phyloP scores from a whole-genome alignment of 1,140 invertebrate species.

The Dinoponera quadriceps region DNA sequence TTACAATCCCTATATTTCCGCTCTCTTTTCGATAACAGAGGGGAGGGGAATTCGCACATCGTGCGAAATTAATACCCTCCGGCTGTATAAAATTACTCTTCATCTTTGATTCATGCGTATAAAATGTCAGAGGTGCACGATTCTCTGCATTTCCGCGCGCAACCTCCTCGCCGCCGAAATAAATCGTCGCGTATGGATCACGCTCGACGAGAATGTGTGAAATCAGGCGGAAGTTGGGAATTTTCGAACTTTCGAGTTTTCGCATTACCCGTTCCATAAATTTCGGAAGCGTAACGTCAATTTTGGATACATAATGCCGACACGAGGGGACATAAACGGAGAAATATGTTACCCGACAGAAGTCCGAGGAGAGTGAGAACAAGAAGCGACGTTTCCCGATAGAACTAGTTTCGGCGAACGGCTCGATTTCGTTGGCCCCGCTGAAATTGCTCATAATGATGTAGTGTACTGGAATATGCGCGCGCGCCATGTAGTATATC shows the following conservation, averaged over 20 bases:
- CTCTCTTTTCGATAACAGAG: no score
- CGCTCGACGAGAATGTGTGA: constrained; percentile 18
- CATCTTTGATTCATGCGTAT: not conserved
- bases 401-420: constrained; percentile 50
- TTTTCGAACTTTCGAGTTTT: constrained; percentile 31
- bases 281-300: constrained; percentile 47
- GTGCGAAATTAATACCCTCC: not conserved
- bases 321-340: constrained; percentile 31
- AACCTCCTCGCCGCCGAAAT: not conserved
- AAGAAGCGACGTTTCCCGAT: constrained; percentile 51
- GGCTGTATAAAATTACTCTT: not conserved
- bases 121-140: constrained; percentile 16
- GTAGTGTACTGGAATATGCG: constrained; percentile 14
- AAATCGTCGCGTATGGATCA: constrained; percentile 22
- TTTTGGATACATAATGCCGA: constrained; percentile 45
- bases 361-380: constrained; percentile 39
- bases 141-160: not conserved
- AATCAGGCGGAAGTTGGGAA: constrained; percentile 29
- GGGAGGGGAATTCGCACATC: no score
- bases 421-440: constrained; percentile 41
- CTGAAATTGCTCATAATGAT: constrained; percentile 58
- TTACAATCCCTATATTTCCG: no score
- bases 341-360: constrained; percentile 52
- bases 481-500: not conserved
- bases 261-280: constrained; percentile 47